Conservation (phyloP, 1,140 invertebrate genomes). For the Pogonus chalceus region DNA sequence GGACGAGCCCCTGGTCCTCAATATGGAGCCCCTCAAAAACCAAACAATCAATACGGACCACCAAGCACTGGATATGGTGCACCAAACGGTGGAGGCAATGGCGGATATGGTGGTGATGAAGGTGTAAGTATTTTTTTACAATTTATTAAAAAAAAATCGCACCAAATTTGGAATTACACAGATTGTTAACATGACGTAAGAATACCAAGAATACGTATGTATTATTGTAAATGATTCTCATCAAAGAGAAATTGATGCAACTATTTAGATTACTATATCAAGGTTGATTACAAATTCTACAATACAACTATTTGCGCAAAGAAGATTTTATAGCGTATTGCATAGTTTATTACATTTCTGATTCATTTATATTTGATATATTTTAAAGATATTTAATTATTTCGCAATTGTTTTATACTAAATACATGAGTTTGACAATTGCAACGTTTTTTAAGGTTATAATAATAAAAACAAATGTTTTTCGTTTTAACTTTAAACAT, state of each 20-base stretch:
- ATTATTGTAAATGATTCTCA: background rate
- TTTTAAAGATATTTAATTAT: too few relatives aligned
- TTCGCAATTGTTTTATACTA: too few relatives aligned
- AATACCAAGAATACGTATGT: background rate
- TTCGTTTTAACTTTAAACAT: too few relatives aligned
- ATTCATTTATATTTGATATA: too few relatives aligned
- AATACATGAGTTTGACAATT: background rate
- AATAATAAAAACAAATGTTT: too few relatives aligned
- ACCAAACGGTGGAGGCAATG: constrained; percentile 34
- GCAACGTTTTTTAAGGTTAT: background rate
- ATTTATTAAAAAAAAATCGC: background rate
- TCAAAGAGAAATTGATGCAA: background rate
- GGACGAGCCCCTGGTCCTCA: background rate
- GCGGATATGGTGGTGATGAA: too few relatives aligned
- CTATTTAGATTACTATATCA: background rate
- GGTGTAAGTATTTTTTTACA: background rate
- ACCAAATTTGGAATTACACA: background rate
- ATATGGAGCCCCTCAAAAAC: constrained; percentile 17
- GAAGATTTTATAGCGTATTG: too few relatives aligned
- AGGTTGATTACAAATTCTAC: too few relatives aligned
- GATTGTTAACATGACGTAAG: background rate
- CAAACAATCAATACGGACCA: constrained; percentile 28
- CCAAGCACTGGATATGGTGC: constrained; percentile 33
- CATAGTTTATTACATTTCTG: too few relatives aligned
- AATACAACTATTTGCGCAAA: too few relatives aligned